phyloP scores from a whole-genome alignment of 2,888 invertebrate genomes.

The Synanthedon formicaeformis region DNA sequence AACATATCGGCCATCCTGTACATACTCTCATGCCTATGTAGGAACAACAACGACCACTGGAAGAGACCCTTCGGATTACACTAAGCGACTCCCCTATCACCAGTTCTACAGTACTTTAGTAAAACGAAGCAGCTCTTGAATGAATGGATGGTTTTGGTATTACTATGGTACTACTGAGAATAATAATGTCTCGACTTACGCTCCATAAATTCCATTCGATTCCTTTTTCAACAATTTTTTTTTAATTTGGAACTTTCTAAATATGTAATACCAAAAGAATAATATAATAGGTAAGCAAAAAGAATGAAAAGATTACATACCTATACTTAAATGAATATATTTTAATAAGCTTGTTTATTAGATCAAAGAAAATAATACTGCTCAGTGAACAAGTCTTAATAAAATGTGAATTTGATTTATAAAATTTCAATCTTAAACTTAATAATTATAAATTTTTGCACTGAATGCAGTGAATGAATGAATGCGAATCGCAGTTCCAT shows the following conservation, averaged over 20 bases:
- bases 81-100: constrained; percentile 16
- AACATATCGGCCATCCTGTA: constrained; percentile 30
- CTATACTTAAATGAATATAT: too few species aligned
- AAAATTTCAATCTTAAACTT: too few species aligned
- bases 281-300: too few species aligned
- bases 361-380: too few species aligned
- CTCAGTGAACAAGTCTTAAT: too few species aligned
- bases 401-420: too few species aligned
- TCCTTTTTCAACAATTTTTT: neutral
- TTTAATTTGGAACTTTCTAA: neutral
- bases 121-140: constrained; percentile 37
- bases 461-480: too few species aligned
- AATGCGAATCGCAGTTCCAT: too few species aligned
- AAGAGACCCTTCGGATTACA: neutral
- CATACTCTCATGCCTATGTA: constrained; percentile 2
- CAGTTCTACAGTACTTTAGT: constrained; percentile 9
- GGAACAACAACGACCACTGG: too few species aligned
- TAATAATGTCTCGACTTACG: neutral
- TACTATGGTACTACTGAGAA: constrained; percentile 18
- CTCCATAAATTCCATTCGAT: neutral
- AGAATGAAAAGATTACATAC: too few species aligned
- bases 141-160: constrained; percentile 28
- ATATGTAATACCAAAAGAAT: neutral
- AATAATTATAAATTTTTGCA: too few species aligned
- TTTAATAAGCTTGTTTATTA: too few species aligned